Evolutionary conservation across 2,888 invertebrate species (phyloP).

Genomic region (Nasonovia ribisnigri): DNA sequence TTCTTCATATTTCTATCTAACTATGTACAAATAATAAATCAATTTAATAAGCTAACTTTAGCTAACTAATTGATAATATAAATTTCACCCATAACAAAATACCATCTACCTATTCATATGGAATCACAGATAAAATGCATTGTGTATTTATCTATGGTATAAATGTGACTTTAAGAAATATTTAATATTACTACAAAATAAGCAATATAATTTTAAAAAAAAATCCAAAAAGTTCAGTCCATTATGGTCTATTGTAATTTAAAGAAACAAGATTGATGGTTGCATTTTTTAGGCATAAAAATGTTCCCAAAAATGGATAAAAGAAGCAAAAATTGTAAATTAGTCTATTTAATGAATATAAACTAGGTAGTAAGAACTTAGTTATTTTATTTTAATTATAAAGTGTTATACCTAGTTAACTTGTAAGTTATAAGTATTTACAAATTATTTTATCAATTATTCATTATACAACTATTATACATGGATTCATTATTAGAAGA

Average conservation of each 20-base stretch:
- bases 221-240: too few relatives aligned
- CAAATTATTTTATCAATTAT: background rate
- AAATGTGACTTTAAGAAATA: too few relatives aligned
- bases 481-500: background rate
- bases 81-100: background rate
- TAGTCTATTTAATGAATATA: background rate
- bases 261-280: background rate
- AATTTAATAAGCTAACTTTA: background rate
- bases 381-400: background rate
- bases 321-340: background rate
- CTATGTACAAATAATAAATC: background rate
- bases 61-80: background rate
- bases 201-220: too few relatives aligned
- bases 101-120: too few relatives aligned
- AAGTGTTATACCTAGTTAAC: background rate
- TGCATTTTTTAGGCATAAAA: background rate
- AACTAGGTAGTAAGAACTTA: background rate
- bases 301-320: background rate
- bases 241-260: too few relatives aligned
- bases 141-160: background rate
- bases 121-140: background rate
- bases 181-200: too few relatives aligned
- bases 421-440: background rate
- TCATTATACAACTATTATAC: background rate
- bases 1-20: background rate